Evolutionary conservation across 2,888 invertebrate genomes (phyloP), one percentile per base, ranked within the genome.

Genomic region (Hirtodrosophila cameraria): DNA sequence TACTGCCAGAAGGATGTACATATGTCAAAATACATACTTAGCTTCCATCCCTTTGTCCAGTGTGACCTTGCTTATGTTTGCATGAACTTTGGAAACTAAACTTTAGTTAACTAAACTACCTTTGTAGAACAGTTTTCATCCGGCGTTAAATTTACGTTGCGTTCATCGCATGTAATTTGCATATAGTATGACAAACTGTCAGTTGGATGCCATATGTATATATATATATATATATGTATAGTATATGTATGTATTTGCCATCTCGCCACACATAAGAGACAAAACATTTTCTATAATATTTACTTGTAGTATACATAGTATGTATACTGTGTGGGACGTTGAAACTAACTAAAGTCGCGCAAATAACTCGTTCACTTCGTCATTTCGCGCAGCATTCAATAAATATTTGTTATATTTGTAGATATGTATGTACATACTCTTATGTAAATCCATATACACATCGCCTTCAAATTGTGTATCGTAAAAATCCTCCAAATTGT

Each of bases 321-420:
- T 3, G 8, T 35, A 43, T 20, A 15, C 30, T 64, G 62, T 70
- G 71, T 71, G 71, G 71, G 71, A 39, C 27, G 71, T 38, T 58
- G 11, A 62, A 67, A 67, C 67, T 80, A 65, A 76, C 64, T 61
- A 49, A 73, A 79, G 80, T 75, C 79, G 79, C 75, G 76, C 74
- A 76, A 79, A 80, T 75, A 83, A 83, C 80, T 77, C 75, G 80
- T 65, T 80, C 80, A 65, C 71, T 80, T 83, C 75, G 79, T 82
- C 79, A 80, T 76, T 83, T 69, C 57, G 39, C 66, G 69, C 75
- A 61, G 60, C 52, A 53, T 64, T 78, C 68, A 77, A 81, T 77
- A 81, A 81, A 75, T 75, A 78, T 75, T 63, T 68, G 71, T 65
- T 65, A 71, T 64, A 70, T 57, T 35, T 57, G 39, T 28, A 28